Conservation (phyloP, 2,888 invertebrate genomes). For the Cephus pulcher region DNA sequence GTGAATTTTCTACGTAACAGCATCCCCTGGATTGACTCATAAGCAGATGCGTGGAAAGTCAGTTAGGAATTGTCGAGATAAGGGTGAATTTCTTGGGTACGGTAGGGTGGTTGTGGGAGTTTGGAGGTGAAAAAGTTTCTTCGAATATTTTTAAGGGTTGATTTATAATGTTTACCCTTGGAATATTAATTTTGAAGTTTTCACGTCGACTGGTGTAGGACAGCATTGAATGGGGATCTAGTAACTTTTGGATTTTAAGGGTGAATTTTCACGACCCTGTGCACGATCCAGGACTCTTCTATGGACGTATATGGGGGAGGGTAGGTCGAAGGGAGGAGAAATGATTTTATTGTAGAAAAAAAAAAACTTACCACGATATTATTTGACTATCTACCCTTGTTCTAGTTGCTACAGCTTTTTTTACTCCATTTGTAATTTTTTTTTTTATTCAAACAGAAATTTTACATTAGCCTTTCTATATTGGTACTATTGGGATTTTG, state of each 20-base stretch:
- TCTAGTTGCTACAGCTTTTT: background rate
- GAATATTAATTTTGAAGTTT: constrained; percentile 62
- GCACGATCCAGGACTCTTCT: too few relatives aligned
- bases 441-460: background rate
- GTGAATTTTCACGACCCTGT: background rate
- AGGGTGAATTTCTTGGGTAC: too few relatives aligned
- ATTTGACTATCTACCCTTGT: background rate
- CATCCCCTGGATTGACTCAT: background rate
- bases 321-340: too few relatives aligned
- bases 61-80: background rate
- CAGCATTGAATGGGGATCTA: background rate
- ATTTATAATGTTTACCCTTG: constrained; percentile 55
- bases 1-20: background rate
- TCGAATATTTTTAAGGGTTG: constrained; percentile 33
- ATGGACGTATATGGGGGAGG: too few relatives aligned
- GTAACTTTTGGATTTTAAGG: background rate
- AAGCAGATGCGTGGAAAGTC: background rate
- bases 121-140: constrained; percentile 9
- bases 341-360: background rate
- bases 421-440: background rate
- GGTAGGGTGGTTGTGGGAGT: too few relatives aligned
- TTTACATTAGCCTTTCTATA: background rate
- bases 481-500: background rate
- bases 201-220: background rate
- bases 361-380: background rate